These are phyloP conservation scores for Drosophila repletoides DNA, from an alignment of 1,140 invertebrate genomes.

Conservation along the genomic window DNA sequence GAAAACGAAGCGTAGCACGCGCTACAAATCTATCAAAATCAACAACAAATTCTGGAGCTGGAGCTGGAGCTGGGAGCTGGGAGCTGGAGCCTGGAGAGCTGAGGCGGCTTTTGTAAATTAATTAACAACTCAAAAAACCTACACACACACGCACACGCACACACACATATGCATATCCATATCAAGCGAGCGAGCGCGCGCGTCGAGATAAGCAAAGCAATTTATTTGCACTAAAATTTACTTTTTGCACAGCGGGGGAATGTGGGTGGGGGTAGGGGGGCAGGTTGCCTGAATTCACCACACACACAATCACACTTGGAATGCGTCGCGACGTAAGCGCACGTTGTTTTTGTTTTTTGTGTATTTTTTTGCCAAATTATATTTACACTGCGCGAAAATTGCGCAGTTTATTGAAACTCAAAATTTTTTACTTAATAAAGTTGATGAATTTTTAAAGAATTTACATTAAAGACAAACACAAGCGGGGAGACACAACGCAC, in stretches of 20 bases:
- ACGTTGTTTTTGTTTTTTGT: conserved; percentile 57
- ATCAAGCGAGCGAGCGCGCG: conserved; percentile 55
- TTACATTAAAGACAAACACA: too few relatives aligned
- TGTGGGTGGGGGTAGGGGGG: background rate
- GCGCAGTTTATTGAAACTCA: conserved; percentile 5
- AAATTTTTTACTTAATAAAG: conserved; percentile 32
- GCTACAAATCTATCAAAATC: conserved; percentile 4
- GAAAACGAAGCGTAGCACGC: conserved; percentile 16
- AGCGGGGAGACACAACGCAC: conserved; percentile 38
- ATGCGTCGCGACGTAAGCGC: conserved; percentile 54
- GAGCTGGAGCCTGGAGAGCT: too few relatives aligned
- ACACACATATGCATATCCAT: conserved; percentile 26
- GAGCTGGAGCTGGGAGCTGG: too few relatives aligned
- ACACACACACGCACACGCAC: conserved; percentile 31
- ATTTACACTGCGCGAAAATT: conserved; percentile 18
- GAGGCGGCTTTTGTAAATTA: conserved; percentile 48
- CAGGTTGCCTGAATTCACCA: conserved; percentile 60
- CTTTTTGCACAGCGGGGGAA: conserved; percentile 57
- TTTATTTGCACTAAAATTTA: conserved; percentile 79
- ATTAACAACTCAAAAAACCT: conserved; percentile 21
- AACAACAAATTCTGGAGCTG: conserved; percentile 38
- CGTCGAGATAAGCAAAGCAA: conserved; percentile 75
- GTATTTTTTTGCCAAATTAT: conserved; percentile 9
- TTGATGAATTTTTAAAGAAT: conserved; percentile 37
- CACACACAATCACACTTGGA: conserved; percentile 49